Conservation (phyloP, 2,797 vertebrate genomes). For the Tadarida brasiliensis region DNA sequence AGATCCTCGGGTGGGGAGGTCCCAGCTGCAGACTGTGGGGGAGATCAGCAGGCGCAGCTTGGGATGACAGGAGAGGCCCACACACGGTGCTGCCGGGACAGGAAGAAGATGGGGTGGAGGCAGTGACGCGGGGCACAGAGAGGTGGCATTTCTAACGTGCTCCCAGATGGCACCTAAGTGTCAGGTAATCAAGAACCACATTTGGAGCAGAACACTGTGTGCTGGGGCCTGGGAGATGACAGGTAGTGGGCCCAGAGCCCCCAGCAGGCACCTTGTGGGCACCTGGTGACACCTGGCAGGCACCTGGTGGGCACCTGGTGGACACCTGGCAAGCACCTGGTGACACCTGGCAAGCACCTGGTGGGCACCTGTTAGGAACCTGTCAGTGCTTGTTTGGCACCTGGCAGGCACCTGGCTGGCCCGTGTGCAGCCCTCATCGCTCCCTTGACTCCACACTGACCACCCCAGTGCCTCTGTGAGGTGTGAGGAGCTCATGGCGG, state of each 20-base stretch:
- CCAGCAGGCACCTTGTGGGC: fast-evolving
- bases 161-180: not conserved
- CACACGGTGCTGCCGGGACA: fast-evolving
- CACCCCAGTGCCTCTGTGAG: not conserved
- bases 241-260: not conserved
- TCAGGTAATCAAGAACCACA: not conserved
- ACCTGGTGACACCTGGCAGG: not conserved
- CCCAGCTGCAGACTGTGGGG: not conserved
- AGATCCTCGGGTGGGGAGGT: not conserved
- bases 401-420: not conserved
- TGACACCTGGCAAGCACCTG: not conserved
- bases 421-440: not conserved
- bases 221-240: fast-evolving
- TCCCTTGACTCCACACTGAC: no score
- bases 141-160: not conserved
- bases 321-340: not conserved
- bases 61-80: fast-evolving
- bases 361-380: not conserved
- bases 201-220: not conserved
- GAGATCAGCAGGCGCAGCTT: not conserved
- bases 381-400: no score
- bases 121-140: fast-evolving
- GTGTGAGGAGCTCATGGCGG: not conserved
- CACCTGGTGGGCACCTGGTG: not conserved
- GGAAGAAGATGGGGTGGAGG: not conserved